Base-by-base conservation (phyloP, 2,888 invertebrate species). In the Rhagium mordax region DNA sequence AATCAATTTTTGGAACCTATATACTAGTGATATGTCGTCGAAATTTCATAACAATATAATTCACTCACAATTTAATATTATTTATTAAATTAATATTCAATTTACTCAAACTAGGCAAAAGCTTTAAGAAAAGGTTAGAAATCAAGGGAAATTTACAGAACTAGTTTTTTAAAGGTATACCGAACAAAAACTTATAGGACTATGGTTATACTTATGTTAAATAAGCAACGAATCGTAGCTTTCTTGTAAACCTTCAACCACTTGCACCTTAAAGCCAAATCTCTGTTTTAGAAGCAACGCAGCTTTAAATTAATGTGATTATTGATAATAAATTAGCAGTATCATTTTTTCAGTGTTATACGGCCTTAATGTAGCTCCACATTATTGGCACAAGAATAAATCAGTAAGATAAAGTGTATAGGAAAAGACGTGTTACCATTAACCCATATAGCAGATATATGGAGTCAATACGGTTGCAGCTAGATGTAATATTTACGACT, bases 401-500 rank as follows among this genome's bases (percentile, higher is more conserved):
- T 76, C 72, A 72, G 27, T 47, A 57, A 76, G 69, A 74, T 73
- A 71, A 62, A 73, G 41, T 61, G 67, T 51, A 55, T 49, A 24
- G 65, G 29, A 49, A 71, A 64, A 72, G 72, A 72, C 62, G 64
- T 73, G 59, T 70, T 20, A 59, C 71, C 69, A 73, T 75, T 71
- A 71, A 71, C 73, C 75, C 71, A 73, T 49, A 71, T 71, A 69
- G 27, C 48, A 41, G 64, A 73, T 76, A 76, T 72, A 71, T 73
- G 66, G 62, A 74, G 72, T 74, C 74, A 72, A 74, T 74, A 72
- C 72, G 76, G 68, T 71, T 70, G 59, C 74, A 76, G 72, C 72
- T 62, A 72, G 76, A 75, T 75, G 72, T 71, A 71, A 71, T 75
- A 77, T 75, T 77, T 77, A 77, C 71, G 77, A 74, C 51, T 71